Evolutionary conservation across 2,888 invertebrate genomes (phyloP), one percentile per base, ranked within the genome.

Genomic region (Scrobipalpa costella): DNA sequence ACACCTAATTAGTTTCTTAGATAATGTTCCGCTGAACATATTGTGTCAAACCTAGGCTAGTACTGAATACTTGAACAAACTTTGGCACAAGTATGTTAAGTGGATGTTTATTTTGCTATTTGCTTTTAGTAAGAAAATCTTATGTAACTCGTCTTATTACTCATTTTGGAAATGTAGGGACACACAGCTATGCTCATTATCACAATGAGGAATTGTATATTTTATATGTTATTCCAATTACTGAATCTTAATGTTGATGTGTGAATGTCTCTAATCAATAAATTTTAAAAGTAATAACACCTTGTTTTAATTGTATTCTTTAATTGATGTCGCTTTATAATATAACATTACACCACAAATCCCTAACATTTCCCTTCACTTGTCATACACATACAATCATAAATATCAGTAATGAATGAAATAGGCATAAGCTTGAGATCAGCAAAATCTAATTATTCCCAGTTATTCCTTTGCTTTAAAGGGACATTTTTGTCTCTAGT

Each of bases 251-350:
- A 88, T 88, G 84, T 90, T 86, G 91, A 90, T 90, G 91, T 91
- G 91, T 91, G 91, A 91, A 91, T 91, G 91, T 91, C 91, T 91
- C 91, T 90, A 85, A 90, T 88, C 85, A 90, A 90, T 90, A 90
- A 90, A 90, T 81, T 82, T 81, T 80, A 74, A 85, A 86, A 82
- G 27, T 55, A 55, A 27, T 33, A 5, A 7, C 17, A 17, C n/a
- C 44, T 52, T 73, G 65, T 66, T 69, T 67, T 66, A 63, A 47
- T 66, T 52, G n/a, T n/a, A n/a, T n/a, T n/a, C n/a, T 59, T 65
- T 49, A 52, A 7, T n/a, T 5, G 5, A 33, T 8, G 27, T n/a
- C 15, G 47, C 13, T 38, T 38, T 8, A 7, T 5, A 47, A 17
- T 47, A 2, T n/a, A n/a, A n/a, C n/a, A n/a, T n/a, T n/a, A n/a